A percentile compares a stretch with the other conserved stretches of the same genome.
Conservation (phyloP, 2,888 invertebrate species). For the Hofmannophila pseudospretella region DNA sequence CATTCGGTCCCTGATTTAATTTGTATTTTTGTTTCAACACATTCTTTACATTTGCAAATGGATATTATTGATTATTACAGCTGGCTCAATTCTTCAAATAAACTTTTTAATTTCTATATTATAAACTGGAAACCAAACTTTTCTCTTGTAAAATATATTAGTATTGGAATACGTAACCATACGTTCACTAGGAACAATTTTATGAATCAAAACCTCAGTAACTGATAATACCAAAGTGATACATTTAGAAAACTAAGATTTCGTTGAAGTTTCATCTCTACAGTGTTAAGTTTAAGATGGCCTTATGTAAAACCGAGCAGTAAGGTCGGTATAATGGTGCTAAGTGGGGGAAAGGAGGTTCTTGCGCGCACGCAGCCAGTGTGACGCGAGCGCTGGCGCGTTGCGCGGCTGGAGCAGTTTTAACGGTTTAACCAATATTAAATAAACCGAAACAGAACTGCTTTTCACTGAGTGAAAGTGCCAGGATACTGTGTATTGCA, state of each 20-base stretch:
- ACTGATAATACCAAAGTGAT: background rate
- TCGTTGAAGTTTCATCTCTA: background rate
- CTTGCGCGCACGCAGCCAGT: slow-evolving; percentile 46
- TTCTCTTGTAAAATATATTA: too few relatives aligned
- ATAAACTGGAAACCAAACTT: too few relatives aligned
- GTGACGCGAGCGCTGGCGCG: slow-evolving; percentile 34
- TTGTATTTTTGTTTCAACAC: too few relatives aligned
- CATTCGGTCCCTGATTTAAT: too few relatives aligned
- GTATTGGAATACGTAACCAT: too few relatives aligned
- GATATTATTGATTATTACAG: too few relatives aligned
- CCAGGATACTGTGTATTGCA: slow-evolving; percentile 35
- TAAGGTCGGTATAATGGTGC: background rate
- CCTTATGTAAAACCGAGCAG: background rate
- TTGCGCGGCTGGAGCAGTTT: slow-evolving; percentile 33
- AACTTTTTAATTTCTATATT: too few relatives aligned
- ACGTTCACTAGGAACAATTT: background rate
- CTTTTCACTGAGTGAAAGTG: slow-evolving; percentile 58
- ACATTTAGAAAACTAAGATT: background rate
- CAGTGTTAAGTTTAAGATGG: background rate
- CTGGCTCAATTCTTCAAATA: too few relatives aligned
- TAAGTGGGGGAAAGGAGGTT: slow-evolving; percentile 47
- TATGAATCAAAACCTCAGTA: background rate
- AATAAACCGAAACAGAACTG: slow-evolving; percentile 54
- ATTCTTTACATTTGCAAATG: too few relatives aligned
- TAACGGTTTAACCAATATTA: slow-evolving; percentile 36